Conservation (phyloP, 2,113 vertebrate genomes). For the Catharus fuscescens region DNA sequence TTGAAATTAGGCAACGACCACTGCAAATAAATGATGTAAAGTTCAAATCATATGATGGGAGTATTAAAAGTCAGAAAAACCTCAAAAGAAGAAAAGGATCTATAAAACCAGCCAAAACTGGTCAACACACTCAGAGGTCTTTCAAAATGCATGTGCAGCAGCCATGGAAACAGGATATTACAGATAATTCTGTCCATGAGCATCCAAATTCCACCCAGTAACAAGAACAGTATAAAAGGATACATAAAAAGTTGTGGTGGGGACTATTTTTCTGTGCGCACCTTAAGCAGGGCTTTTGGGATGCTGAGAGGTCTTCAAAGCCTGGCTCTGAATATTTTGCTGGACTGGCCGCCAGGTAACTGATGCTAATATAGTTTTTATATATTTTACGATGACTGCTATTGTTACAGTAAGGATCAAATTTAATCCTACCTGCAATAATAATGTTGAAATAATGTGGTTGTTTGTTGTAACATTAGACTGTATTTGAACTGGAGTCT, state of each 20-base stretch:
- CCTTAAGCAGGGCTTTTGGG: neutral
- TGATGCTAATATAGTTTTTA: neutral
- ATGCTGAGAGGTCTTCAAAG: neutral
- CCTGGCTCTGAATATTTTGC: neutral
- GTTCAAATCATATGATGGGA: neutral
- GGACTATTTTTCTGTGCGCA: neutral
- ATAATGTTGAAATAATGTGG: neutral
- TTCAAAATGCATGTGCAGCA: neutral
- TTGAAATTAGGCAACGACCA: neutral
- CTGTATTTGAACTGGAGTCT: neutral
- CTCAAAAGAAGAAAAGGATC: neutral
- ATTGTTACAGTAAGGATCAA: neutral
- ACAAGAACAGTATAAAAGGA: neutral
- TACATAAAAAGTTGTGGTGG: neutral
- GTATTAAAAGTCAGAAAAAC: neutral
- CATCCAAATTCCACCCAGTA: neutral
- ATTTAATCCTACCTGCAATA: neutral
- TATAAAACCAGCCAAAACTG: neutral
- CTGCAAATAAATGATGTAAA: neutral
- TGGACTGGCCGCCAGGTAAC: neutral
- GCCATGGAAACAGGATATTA: neutral
- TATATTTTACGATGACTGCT: neutral
- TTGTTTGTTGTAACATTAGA: neutral
- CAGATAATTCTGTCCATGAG: neutral
- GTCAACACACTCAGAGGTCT: neutral